Conservation (phyloP, 2,113 vertebrate genomes). For the Microtus richardsoni region DNA sequence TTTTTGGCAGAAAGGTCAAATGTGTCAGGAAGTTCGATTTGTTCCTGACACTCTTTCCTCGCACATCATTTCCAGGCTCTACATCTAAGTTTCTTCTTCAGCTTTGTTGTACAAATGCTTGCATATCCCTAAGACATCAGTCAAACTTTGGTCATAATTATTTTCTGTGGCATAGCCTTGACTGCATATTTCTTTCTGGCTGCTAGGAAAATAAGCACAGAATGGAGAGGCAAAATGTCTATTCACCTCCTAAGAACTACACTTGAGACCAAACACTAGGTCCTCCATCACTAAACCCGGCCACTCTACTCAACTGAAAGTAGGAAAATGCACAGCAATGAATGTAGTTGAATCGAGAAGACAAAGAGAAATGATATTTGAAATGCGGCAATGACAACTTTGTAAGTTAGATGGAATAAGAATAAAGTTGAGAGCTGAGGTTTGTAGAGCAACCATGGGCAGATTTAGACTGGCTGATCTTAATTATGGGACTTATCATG, state of each 20-base stretch:
- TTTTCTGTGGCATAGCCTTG: neutral
- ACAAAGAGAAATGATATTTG: neutral
- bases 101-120: neutral
- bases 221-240: neutral
- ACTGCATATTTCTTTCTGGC: neutral
- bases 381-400: neutral
- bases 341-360: accelerated
- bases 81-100: neutral
- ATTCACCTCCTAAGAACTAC: too few relatives aligned
- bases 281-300: neutral
- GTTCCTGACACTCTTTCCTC: neutral
- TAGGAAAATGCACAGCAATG: neutral
- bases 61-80: accelerated
- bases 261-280: neutral
- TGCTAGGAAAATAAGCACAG: neutral
- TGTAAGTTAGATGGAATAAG: neutral
- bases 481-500: too few relatives aligned
- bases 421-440: neutral
- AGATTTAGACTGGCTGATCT: neutral
- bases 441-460: too few relatives aligned
- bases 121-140: neutral
- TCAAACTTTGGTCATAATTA: neutral
- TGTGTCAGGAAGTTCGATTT: neutral
- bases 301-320: neutral
- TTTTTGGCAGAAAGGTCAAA: neutral